These are phyloP conservation scores for Sebastes minor DNA, from an alignment of 2,797 vertebrate genomes.

Conservation along the genomic window DNA sequence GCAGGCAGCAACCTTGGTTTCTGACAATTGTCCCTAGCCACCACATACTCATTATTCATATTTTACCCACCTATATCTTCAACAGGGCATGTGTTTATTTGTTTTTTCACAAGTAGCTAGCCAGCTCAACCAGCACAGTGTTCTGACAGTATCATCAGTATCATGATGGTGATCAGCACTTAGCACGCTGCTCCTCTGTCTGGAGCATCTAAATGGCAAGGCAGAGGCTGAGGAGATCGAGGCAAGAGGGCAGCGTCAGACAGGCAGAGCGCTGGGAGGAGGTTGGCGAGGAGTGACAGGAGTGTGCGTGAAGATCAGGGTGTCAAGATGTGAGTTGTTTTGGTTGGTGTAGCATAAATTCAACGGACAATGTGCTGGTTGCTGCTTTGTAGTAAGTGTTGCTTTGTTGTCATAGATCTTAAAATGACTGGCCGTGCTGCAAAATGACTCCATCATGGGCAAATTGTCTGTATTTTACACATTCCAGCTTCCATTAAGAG, in stretches of 20 bases:
- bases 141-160: neutral
- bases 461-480: neutral
- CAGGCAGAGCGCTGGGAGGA: neutral
- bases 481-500: neutral
- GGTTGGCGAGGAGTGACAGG: neutral
- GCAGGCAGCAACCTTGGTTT: neutral
- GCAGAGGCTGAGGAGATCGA: neutral
- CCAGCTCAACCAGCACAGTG: neutral
- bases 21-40: neutral
- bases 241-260: neutral
- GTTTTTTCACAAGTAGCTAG: neutral
- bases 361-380: neutral
- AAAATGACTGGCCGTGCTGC: neutral
- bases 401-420: neutral
- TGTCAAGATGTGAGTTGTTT: neutral
- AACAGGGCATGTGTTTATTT: neutral
- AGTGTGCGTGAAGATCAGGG: neutral
- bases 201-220: neutral
- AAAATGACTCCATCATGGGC: neutral
- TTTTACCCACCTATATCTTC: neutral
- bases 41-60: neutral
- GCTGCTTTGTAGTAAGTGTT: neutral
- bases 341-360: neutral
- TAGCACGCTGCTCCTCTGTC: neutral
- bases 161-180: constrained; percentile 6